phyloP scores from a whole-genome alignment of 2,113 vertebrate genomes.

The Acrocephalus kingi region DNA sequence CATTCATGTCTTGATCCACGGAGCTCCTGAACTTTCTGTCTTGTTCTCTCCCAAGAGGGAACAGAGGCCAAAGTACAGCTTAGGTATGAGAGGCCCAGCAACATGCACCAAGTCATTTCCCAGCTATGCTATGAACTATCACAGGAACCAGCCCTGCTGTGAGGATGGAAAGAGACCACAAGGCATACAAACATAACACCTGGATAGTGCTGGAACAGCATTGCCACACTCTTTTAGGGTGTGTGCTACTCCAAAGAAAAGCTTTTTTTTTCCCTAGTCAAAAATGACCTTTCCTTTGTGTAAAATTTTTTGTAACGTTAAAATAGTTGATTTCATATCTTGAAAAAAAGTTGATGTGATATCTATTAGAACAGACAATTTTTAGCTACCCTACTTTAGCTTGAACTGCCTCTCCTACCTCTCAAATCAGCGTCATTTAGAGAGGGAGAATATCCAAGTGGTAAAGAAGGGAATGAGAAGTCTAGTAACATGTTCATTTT shows the following conservation, averaged over 20 bases:
- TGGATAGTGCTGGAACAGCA: background rate
- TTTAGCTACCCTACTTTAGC: background rate
- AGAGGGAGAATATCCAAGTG: background rate
- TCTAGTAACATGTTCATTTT: background rate
- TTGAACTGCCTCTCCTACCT: background rate
- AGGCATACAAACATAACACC: background rate
- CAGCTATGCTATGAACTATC: background rate
- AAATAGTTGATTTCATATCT: background rate
- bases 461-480: background rate
- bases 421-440: background rate
- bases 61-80: background rate
- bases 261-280: background rate
- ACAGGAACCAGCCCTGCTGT: background rate
- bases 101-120: fast-evolving
- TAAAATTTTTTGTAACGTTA: background rate
- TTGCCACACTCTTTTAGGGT: background rate
- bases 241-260: background rate
- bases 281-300: background rate
- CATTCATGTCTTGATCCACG: fast-evolving
- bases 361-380: background rate
- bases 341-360: background rate
- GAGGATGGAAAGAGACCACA: background rate
- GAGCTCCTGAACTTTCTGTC: background rate
- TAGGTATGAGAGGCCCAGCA: background rate
- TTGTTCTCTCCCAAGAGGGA: background rate